phyloP scores from a whole-genome alignment of 2,113 vertebrate genomes.

The Pongo pygmaeus region DNA sequence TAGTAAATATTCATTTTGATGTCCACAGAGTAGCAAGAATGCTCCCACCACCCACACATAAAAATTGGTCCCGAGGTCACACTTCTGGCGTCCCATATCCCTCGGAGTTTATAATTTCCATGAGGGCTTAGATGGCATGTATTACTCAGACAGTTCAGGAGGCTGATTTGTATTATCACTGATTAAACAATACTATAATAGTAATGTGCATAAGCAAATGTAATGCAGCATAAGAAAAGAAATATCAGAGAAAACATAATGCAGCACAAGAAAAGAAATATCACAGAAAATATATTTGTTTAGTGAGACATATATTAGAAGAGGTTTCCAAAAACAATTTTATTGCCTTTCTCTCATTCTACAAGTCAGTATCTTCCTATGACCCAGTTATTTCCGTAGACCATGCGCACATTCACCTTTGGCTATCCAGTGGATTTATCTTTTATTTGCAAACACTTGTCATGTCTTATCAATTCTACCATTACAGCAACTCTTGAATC shows the following conservation, averaged over 20 bases:
- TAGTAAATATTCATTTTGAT: neutral
- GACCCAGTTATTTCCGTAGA: neutral
- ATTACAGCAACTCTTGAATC: neutral
- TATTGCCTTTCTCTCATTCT: neutral
- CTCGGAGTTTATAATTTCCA: neutral
- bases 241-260: neutral
- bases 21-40: neutral
- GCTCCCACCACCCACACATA: fast-evolving
- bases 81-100: neutral
- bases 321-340: neutral
- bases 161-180: neutral
- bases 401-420: neutral
- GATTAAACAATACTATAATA: neutral
- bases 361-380: neutral
- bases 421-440: neutral
- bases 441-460: neutral
- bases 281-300: neutral
- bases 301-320: neutral
- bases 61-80: neutral
- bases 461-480: neutral
- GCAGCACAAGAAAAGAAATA: neutral
- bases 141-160: neutral
- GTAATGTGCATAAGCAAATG: neutral
- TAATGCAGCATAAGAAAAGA: neutral
- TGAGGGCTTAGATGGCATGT: neutral